A percentile compares a stretch with the other conserved stretches of the same genome.
Evolutionary conservation across 2,113 vertebrate genomes (phyloP).

Genomic region (Centropristis striata): DNA sequence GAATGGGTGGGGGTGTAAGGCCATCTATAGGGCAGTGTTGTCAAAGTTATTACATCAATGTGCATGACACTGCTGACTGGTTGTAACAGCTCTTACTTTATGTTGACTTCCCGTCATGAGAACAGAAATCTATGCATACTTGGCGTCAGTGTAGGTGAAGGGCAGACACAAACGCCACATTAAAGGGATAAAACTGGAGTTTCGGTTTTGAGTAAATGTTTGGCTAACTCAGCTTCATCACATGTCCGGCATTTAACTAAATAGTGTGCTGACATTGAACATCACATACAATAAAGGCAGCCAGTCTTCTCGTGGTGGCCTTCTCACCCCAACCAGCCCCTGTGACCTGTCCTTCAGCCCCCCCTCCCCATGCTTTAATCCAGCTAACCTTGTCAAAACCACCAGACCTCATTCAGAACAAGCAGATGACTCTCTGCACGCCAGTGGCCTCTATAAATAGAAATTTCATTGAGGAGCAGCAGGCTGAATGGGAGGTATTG

Average conservation of each 20-base stretch:
- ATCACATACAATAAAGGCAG: slow-evolving; percentile 65
- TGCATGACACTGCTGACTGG: slow-evolving; percentile 55
- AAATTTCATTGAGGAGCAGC: slow-evolving; percentile 84
- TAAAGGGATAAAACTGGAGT: slow-evolving; percentile 71
- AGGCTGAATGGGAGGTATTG: slow-evolving; percentile 83
- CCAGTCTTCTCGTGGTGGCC: slow-evolving; percentile 69
- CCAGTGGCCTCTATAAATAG: slow-evolving; percentile 84
- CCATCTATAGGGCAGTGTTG: slow-evolving; percentile 53
- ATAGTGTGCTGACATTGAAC: slow-evolving; percentile 64
- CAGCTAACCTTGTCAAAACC: slow-evolving; percentile 85
- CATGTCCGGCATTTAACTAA: slow-evolving; percentile 69
- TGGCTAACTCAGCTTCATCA: slow-evolving; percentile 69
- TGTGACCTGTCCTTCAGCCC: slow-evolving; percentile 78
- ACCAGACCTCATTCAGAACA: slow-evolving; percentile 85
- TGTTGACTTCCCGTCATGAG: slow-evolving; percentile 62
- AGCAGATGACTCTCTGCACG: slow-evolving; percentile 81
- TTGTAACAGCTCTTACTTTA: slow-evolving; percentile 63
- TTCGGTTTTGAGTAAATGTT: slow-evolving; percentile 76
- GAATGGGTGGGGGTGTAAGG: slow-evolving; percentile 36
- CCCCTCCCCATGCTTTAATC: slow-evolving; percentile 69
- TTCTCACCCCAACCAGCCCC: slow-evolving; percentile 65
- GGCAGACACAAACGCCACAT: slow-evolving; percentile 67
- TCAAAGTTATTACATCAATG: slow-evolving; percentile 59
- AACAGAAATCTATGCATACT: slow-evolving; percentile 58
- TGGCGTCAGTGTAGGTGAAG: slow-evolving; percentile 59